phyloP scores from a whole-genome alignment of 2,113 vertebrate species.

The Calonectris borealis region DNA sequence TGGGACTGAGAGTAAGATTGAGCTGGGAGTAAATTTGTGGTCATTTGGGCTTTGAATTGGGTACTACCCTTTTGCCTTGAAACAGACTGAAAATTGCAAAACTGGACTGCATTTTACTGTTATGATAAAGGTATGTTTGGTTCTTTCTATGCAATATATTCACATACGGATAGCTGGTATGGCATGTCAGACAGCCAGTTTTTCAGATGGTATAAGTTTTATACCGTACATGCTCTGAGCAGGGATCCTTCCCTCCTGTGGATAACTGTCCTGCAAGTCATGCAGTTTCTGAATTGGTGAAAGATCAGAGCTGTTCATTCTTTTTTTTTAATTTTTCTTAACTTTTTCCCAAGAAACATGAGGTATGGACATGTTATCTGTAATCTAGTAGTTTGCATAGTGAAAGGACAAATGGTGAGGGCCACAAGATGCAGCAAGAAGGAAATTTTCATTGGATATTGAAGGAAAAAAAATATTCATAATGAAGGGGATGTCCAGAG shows the following conservation, averaged over 20 bases:
- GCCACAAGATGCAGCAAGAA: neutral
- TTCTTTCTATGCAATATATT: neutral
- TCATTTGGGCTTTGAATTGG: neutral
- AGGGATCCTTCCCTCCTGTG: neutral
- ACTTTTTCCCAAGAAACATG: neutral
- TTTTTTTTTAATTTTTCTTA: too few relatives aligned
- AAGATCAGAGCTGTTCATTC: neutral
- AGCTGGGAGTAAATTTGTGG: neutral
- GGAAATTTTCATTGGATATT: neutral
- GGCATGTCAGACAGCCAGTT: neutral
- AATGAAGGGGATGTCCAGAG: neutral
- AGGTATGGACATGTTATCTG: neutral
- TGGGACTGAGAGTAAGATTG: neutral
- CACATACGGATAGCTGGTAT: neutral
- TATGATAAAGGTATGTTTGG: neutral
- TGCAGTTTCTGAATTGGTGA: neutral
- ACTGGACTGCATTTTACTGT: neutral
- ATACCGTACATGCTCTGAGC: neutral
- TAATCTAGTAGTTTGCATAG: neutral
- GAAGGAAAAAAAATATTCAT: neutral
- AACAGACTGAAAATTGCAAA: neutral
- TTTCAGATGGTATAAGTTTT: neutral
- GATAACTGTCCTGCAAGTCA: neutral
- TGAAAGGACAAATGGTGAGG: neutral
- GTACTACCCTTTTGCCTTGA: neutral